Evolutionary conservation across 1,140 invertebrate genomes (phyloP), one percentile per base, ranked within the genome.

Genomic region (Drosophila kurseongensis): DNA sequence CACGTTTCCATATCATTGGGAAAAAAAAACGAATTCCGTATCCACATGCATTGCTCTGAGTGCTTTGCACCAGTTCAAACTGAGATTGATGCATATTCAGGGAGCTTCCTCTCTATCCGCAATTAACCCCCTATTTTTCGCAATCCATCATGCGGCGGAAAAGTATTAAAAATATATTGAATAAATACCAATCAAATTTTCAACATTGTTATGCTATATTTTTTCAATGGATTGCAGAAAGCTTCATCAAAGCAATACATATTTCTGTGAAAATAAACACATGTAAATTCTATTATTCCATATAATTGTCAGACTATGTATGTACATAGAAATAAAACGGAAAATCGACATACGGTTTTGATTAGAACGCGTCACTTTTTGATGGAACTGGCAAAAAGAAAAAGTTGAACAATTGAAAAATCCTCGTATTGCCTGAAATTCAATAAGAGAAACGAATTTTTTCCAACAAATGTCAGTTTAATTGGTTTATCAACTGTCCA

Each of bases 161-260:
- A 32, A 35, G 23, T 68, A 71, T 71, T 56, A 16, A 58, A 60
- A 58, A 62, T 66, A 18, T 23, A 41, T 50, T 47, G 66, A 81
- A 78, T 74, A 81, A 85, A 85, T 71, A 78, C 27, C 60, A 86
- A 85, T 81, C 61, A 45, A 63, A 81, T 52, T 66, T 62, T 48
- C 38, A 44, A 45, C 51, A 51, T 54, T 54, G 41, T 48, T 54
- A 10, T 41, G n/a, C 3, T 44, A 48, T 58, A 56, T 62, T 74
- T 45, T 60, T 69, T 36, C 48, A 66, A 58, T 44, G 44, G 18
- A 41, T 58, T 65, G 44, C 57, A 41, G 29, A 41, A 35, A 69
- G 55, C 54, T 44, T 52, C 35, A 35, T 18, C 54, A 62, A 35
- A 59, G 55, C 55, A 32, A 60, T 27, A 60, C 10, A 29, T 65